A percentile compares a stretch with the other conserved stretches of the same genome.
phyloP scores from a whole-genome alignment of 2,888 invertebrate species.

The Alviniconcha strummeri region DNA sequence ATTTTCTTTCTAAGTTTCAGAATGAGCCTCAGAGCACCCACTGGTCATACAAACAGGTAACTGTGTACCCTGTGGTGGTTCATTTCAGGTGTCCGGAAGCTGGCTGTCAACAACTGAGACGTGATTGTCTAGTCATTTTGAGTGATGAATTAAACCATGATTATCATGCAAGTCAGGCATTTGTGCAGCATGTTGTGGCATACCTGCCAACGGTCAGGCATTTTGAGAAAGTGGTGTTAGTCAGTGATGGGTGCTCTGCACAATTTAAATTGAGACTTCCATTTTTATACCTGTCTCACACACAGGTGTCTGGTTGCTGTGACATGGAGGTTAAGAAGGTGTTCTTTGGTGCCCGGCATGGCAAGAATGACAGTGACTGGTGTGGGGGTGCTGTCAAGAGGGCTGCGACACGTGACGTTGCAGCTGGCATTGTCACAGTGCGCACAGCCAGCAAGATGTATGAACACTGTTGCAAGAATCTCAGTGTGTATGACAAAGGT shows the following conservation, averaged over 20 bases:
- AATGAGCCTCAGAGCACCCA: constrained; percentile 9
- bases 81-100: not conserved
- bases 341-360: constrained; percentile 17
- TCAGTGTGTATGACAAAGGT: not conserved
- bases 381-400: constrained; percentile 7
- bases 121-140: not conserved
- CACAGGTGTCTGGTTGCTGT: not conserved
- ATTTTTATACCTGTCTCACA: not conserved
- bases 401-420: not conserved
- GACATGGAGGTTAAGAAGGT: not conserved
- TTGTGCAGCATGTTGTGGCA: not conserved
- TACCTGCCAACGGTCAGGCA: not conserved
- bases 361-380: constrained; percentile 15
- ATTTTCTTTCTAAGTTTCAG: constrained; percentile 20
- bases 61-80: constrained; percentile 2
- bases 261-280: constrained; percentile 6
- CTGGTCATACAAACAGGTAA: constrained; percentile 24
- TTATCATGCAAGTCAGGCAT: not conserved
- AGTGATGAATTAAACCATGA: not conserved
- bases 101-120: not conserved
- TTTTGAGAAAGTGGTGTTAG: not conserved
- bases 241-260: constrained; percentile 23
- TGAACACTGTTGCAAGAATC: not conserved
- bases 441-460: not conserved
- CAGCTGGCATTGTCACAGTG: not conserved